These are phyloP conservation scores for Willowsia nigromaculata DNA, from an alignment of 2,888 invertebrate species.

Conservation along the genomic window DNA sequence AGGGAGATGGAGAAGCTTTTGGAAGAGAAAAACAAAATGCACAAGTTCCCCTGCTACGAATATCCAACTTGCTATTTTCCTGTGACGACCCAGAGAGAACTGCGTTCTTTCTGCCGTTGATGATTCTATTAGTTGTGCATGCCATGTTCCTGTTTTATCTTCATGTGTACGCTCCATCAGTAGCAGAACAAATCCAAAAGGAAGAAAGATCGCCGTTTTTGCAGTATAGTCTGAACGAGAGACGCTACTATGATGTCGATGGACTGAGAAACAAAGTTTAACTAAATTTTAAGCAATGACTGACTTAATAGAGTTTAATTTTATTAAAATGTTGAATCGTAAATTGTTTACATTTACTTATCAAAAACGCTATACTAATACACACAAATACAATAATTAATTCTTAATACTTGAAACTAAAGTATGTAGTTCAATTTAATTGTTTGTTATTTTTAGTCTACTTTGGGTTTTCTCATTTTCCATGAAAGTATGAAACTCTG, in stretches of 20 bases:
- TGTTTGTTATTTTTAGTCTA: too few species aligned
- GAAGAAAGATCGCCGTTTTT: background rate
- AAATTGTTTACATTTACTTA: background rate
- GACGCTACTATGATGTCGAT: constrained; percentile 59
- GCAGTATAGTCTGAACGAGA: constrained; percentile 4
- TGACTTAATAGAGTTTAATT: constrained; percentile 12
- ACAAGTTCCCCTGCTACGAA: constrained; percentile 48
- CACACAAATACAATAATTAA: too few species aligned
- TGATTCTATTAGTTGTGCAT: constrained; percentile 74
- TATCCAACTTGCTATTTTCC: constrained; percentile 71
- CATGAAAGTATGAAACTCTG: too few species aligned
- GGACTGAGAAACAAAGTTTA: constrained; percentile 45
- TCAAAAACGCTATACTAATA: too few species aligned
- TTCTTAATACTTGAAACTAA: too few species aligned
- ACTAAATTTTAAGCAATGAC: background rate
- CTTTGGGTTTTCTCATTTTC: too few species aligned
- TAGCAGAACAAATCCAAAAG: background rate
- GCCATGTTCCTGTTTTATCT: constrained; percentile 74
- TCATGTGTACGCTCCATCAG: constrained; percentile 74
- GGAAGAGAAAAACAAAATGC: background rate
- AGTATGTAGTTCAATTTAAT: too few species aligned
- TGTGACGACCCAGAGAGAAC: constrained; percentile 76
- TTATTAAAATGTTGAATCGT: constrained; percentile 16
- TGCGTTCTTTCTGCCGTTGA: constrained; percentile 75
- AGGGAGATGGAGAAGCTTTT: background rate